Evolutionary conservation across 2,797 vertebrate genomes (phyloP), one percentile per base, ranked within the genome.

Genomic region (Hozukius guyotensis): DNA sequence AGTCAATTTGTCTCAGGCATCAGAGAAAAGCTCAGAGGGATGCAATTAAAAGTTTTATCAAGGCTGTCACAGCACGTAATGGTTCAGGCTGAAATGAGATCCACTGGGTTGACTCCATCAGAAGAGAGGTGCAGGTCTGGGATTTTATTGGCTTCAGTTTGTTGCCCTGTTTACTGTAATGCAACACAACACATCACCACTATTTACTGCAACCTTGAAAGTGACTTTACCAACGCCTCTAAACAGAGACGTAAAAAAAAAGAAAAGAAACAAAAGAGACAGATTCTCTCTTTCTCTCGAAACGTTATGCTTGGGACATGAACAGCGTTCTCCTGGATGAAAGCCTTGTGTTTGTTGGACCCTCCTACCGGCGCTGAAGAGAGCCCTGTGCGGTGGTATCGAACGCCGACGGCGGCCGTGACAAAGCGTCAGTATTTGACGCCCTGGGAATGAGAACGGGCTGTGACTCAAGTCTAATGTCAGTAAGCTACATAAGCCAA

Each of bases 31-130:
- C 87, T 87, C 82, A 78, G 78, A 87, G 84, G 85, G 87, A 91
- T 82, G 81, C 82, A 92, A 93, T 94, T 94, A 93, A 93, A 94
- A 91, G 72, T 92, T 91, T 89, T 88, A 92, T 93, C 90, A 92
- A 90, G 73, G 69, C 86, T 87, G 88, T 91, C 88, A 90, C 88
- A 85, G 89, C 77, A 82, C 87, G 82, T 91, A 89, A 92, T 88
- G 87, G 75, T 74, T 71, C 66, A 46, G 71, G 82, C 87, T 90
- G 88, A 88, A 91, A 78, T 77, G 32, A 80, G 59, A 90, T 86
- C 80, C 87, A 86, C 24, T 78, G 89, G 75, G 82, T 75, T 78
- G 75, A 79, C 76, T 80, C 83, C 62, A 66, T 80, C 65, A 59
- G 67, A 14, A 49, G 25, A 78, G 38, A 68, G 53, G 67, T 81